Percentiles rank a stretch among this genome's conserved stretches.
Evolutionary conservation across 2,797 vertebrate species (phyloP).

Genomic region (Phalanger gymnotis): DNA sequence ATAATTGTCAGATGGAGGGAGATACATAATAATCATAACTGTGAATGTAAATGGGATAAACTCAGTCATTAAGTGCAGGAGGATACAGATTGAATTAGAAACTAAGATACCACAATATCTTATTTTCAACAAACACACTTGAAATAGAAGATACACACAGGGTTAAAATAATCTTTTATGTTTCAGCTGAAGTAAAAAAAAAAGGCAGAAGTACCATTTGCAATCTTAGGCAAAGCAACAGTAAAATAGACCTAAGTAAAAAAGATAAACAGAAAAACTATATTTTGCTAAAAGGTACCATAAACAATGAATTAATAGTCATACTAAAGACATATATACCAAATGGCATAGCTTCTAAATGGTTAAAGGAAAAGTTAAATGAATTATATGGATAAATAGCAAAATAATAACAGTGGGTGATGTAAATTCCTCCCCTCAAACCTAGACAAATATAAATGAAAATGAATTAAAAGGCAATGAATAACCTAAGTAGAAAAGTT

Average conservation of each 20-base stretch:
- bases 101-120: not conserved
- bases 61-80: not conserved
- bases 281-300: not conserved
- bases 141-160: not conserved
- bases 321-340: not conserved
- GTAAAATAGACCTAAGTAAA: not conserved
- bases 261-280: not conserved
- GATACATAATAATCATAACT: not conserved
- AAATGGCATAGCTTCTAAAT: not conserved
- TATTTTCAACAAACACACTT: not conserved
- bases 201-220: not conserved
- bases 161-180: not conserved
- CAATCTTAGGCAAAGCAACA: not conserved
- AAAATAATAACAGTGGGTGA: not conserved
- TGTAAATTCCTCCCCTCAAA: not conserved
- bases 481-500: too few species aligned
- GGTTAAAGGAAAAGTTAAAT: too few species aligned
- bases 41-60: not conserved
- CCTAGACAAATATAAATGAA: too few species aligned
- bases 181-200: not conserved
- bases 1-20: not conserved
- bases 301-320: not conserved
- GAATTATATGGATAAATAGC: not conserved
- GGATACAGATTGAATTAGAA: not conserved
- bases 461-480: too few species aligned